phyloP scores from a whole-genome alignment of 23 tunicate species.

The Clavelina lepadiformis region DNA sequence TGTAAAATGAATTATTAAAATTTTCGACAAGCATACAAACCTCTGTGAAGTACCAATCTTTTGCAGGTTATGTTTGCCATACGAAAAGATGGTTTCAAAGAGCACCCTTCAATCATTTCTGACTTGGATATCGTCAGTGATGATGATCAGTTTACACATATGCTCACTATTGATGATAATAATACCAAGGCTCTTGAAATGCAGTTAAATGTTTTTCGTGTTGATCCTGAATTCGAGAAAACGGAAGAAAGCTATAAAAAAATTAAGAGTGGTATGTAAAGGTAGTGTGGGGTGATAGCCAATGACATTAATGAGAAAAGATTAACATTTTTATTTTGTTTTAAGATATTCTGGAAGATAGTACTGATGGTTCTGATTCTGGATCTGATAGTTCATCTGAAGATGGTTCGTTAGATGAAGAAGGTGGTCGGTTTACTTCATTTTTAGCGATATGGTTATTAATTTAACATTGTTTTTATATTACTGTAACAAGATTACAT shows the following conservation, averaged over 20 bases:
- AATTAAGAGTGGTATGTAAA: conserved; percentile 56
- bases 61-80: conserved; percentile 87
- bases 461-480: neutral
- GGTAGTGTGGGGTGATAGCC: neutral
- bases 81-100: conserved; percentile 93
- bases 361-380: conserved; percentile 60
- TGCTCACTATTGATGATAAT: conserved; percentile 81
- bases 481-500: neutral
- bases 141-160: conserved; percentile 91
- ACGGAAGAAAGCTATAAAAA: conserved; percentile 87
- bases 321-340: neutral
- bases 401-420: conserved; percentile 48
- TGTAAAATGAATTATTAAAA: too few species aligned
- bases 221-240: conserved; percentile 77
- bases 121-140: conserved; percentile 85
- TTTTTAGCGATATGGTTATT: neutral
- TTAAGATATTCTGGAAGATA: conserved; percentile 72
- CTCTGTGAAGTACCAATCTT: too few species aligned
- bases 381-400: conserved; percentile 41
- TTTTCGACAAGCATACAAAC: too few species aligned
- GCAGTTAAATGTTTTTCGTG: conserved; percentile 66
- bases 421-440: conserved; percentile 6
- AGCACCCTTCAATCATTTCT: conserved; percentile 68
- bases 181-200: conserved; percentile 46
- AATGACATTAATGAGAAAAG: neutral